These are phyloP conservation scores for Mustela erminea DNA, from an alignment of 2,797 vertebrate species.

Conservation along the genomic window DNA sequence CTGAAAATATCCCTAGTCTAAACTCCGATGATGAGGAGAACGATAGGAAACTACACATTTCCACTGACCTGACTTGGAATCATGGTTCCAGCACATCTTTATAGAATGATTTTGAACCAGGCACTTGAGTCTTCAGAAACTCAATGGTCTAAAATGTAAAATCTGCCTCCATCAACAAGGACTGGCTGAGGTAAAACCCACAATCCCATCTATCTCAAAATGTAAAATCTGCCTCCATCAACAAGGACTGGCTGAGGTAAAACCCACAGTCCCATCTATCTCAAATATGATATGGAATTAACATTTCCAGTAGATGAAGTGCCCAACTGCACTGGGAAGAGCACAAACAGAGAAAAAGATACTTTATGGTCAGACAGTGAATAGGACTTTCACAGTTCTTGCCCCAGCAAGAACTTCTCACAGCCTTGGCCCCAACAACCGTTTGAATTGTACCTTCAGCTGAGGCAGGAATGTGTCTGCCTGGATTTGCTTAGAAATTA, in stretches of 20 bases:
- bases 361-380: neutral
- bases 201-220: neutral
- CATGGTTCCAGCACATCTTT: neutral
- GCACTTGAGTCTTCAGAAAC: neutral
- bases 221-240: neutral
- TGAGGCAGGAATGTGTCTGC: neutral
- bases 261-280: neutral
- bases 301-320: neutral
- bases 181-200: neutral
- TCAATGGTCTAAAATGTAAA: slow-evolving; percentile 28
- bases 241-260: neutral
- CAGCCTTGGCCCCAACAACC: neutral
- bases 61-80: neutral
- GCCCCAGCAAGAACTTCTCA: too few species aligned
- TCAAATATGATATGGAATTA: neutral
- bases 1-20: neutral
- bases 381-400: neutral
- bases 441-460: neutral
- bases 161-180: neutral
- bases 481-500: slow-evolving; percentile 18
- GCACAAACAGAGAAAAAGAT: neutral
- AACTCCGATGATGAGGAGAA: slow-evolving; percentile 7
- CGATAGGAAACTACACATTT: neutral
- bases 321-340: neutral
- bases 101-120: neutral